Conservation (phyloP, 1,140 invertebrate species). For the Archivesica marissinica region DNA sequence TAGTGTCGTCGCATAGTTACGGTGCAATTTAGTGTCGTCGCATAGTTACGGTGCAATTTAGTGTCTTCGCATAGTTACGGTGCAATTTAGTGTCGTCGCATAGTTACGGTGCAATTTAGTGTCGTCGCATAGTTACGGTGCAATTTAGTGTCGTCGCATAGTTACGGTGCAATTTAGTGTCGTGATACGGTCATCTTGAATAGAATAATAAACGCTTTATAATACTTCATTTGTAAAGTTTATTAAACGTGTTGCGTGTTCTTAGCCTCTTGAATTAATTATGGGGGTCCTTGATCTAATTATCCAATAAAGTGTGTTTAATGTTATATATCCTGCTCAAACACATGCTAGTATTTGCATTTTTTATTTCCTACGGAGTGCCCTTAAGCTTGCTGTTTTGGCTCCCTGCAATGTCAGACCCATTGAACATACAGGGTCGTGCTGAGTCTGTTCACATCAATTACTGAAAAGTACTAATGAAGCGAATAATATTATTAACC, state of each 20-base stretch:
- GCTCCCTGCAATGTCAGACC: not conserved
- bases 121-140: no score
- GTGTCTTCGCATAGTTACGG: no score
- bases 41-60: no score
- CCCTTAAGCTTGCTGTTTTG: not conserved
- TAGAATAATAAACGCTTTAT: no score
- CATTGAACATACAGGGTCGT: not conserved
- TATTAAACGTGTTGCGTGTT: not conserved
- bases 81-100: no score
- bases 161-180: no score
- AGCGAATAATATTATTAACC: slow-evolving; percentile 22
- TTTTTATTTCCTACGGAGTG: not conserved
- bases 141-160: no score
- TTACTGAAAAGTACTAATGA: slow-evolving; percentile 34
- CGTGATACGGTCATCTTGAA: no score
- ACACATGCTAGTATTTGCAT: slow-evolving; percentile 22
- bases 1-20: no score
- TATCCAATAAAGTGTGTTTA: slow-evolving; percentile 8
- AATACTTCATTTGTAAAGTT: no score
- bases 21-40: no score
- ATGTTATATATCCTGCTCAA: not conserved
- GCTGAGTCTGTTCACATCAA: slow-evolving; percentile 16
- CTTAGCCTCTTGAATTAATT: not conserved
- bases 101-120: no score
- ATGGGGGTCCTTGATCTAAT: not conserved